Percentiles rank a stretch among this genome's conserved stretches.
Evolutionary conservation across 2,888 invertebrate species (phyloP).

Genomic region (Diarsia rubi): DNA sequence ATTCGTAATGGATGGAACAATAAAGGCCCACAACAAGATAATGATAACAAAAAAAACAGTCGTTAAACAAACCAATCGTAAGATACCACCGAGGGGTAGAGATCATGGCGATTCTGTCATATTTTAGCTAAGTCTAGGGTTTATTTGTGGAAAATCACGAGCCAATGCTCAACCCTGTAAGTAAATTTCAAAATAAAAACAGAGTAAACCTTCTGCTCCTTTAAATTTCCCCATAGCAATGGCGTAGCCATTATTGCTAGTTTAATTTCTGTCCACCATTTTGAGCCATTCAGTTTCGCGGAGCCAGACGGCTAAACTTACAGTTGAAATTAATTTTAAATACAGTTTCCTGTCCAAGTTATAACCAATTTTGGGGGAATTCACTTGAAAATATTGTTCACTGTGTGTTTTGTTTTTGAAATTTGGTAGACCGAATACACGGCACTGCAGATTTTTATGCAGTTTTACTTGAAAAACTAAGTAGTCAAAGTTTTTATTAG

Average conservation of each 20-base stretch:
- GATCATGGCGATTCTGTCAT: too few species aligned
- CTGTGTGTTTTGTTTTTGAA: background rate
- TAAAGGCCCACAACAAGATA: background rate
- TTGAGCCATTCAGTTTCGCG: conserved; percentile 53
- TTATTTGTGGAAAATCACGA: background rate
- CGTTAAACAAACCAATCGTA: too few species aligned
- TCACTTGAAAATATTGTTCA: conserved; percentile 16
- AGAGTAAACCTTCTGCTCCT: conserved; percentile 28
- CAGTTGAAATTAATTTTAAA: conserved; percentile 54
- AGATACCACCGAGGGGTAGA: too few species aligned
- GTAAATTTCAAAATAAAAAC: background rate
- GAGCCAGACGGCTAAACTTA: conserved; percentile 50
- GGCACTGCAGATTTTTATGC: background rate
- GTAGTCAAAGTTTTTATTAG: too few species aligned
- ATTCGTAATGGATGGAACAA: background rate
- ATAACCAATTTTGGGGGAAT: conserved; percentile 26
- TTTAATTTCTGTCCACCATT: conserved; percentile 62
- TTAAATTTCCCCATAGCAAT: conserved; percentile 20
- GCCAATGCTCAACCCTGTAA: background rate
- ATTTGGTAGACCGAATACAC: background rate
- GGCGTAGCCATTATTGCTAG: conserved; percentile 60
- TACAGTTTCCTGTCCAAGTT: conserved; percentile 40
- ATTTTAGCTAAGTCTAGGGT: too few species aligned
- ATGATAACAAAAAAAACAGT: background rate
- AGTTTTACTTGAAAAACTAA: background rate